Base-by-base conservation (phyloP, 2,888 invertebrate species). In the Pandemis cinnamomeana region DNA sequence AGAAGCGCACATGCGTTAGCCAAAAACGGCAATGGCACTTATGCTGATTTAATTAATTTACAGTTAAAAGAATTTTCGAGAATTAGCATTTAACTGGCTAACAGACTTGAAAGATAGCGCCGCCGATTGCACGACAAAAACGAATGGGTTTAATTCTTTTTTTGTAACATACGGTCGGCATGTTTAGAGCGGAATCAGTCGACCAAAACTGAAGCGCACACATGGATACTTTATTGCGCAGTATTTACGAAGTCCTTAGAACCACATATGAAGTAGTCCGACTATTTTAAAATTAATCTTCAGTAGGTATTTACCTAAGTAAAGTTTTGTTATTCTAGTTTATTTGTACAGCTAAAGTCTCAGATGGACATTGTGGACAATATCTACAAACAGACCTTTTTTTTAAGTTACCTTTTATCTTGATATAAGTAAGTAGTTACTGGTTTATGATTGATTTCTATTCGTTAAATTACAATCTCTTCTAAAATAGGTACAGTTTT, bases 101-200 rank as follows among this genome's bases (percentile, higher is more conserved):
- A 78, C 83, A 78, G 82, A 87, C 87, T 86, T 89, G 83, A 90
- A 91, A 89, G 88, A 89, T 85, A 87, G 85, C 86, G 88, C 83
- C 88, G 82, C 77, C 83, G 84, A 87, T 87, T 86, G 84, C 82
- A 80, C 78, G 81, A 86, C 84, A 86, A 87, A 89, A 89, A 90
- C 86, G 81, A 82, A 86, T 86, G 86, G 87, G 84, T 83, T 86
- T 88, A 87, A 86, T 86, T 87, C 83, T 75, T 83, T 87, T 88
- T 90, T 88, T 85, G 82, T 83, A 79, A 71, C 79, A 76, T 79
- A 78, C 81, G 79, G 86, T 82, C 86, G 83, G 86, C 86, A 75
- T 73, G 90, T 90, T 88, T 90, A 87, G 90, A 89, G 90, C 88
- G 83, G 83, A 87, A 83, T 82, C 87, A 83, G 80, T 86, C 86